These are phyloP conservation scores for Heterotilapia buettikoferi DNA, from an alignment of 2,113 vertebrate genomes.

Conservation along the genomic window DNA sequence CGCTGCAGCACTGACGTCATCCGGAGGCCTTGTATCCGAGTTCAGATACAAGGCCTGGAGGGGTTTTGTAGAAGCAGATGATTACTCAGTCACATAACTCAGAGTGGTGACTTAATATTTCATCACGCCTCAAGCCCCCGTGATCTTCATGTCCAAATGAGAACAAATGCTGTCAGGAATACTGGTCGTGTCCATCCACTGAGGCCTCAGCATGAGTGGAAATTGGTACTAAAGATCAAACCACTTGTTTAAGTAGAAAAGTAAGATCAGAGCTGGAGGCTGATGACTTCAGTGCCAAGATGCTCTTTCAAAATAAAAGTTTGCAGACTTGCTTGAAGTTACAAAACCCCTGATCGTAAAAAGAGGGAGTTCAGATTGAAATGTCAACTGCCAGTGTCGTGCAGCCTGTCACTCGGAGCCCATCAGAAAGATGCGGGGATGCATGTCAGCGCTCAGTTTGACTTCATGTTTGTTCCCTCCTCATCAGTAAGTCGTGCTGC, in stretches of 20 bases:
- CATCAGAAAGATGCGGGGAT: not conserved
- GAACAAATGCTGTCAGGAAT: not conserved
- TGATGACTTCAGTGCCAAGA: not conserved
- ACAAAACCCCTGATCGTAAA: not conserved
- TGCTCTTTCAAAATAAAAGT: not conserved
- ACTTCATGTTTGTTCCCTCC: not conserved
- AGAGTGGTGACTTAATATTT: constrained; percentile 8
- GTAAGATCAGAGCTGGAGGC: not conserved
- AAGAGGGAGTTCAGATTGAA: not conserved
- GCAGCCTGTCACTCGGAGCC: not conserved
- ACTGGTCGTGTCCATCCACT: not conserved
- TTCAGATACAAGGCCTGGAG: not conserved
- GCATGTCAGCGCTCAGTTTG: not conserved
- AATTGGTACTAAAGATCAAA: not conserved
- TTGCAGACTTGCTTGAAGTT: not conserved
- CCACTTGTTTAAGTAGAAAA: not conserved
- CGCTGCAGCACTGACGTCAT: not conserved
- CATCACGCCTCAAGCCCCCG: not conserved
- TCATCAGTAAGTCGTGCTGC: not conserved
- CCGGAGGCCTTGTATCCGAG: not conserved
- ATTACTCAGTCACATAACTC: not conserved
- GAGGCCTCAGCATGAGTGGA: not conserved
- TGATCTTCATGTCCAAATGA: not conserved
- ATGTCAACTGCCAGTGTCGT: not conserved
- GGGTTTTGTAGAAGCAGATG: constrained; percentile 4